Evolutionary conservation across 2,797 vertebrate genomes (phyloP).

Genomic region (Brachymystax lenok): DNA sequence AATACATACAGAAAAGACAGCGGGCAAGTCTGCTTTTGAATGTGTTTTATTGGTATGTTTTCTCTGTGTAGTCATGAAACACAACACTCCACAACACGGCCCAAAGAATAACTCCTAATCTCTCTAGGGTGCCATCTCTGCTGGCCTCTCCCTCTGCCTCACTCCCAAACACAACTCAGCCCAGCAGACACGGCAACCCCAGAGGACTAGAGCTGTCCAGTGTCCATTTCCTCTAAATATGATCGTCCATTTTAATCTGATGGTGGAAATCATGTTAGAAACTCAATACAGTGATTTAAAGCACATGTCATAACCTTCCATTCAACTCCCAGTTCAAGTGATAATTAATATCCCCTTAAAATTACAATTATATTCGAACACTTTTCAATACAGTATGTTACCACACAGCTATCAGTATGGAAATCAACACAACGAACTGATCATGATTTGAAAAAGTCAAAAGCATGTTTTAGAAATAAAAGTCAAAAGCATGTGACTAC

Average conservation of each 20-base stretch:
- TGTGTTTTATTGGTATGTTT: conserved; percentile 58
- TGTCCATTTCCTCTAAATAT: conserved; percentile 13
- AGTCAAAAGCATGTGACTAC: not conserved
- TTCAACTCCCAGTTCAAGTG: not conserved
- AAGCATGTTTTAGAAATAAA: conserved; percentile 1
- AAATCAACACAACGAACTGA: not conserved
- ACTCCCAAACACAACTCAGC: not conserved
- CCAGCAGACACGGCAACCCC: conserved; percentile 48
- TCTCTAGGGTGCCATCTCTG: conserved; percentile 34
- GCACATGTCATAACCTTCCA: not conserved
- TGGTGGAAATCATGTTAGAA: conserved; percentile 3
- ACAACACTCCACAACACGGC: conserved; percentile 33
- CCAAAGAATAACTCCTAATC: conserved; percentile 8
- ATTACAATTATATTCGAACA: not conserved
- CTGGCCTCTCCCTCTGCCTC: conserved; percentile 34
- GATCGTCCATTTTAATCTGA: conserved; percentile 7
- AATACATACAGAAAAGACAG: not conserved
- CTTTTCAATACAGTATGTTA: not conserved
- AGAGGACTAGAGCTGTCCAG: conserved; percentile 5
- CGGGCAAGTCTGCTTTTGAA: not conserved
- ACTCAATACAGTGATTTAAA: conserved; percentile 14
- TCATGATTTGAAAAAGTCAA: not conserved
- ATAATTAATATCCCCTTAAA: not conserved
- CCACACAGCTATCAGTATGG: not conserved
- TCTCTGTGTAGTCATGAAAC: conserved; percentile 44